Evolutionary conservation across 2,888 invertebrate species (phyloP).

Genomic region (Gonocerus acuteangulatus): DNA sequence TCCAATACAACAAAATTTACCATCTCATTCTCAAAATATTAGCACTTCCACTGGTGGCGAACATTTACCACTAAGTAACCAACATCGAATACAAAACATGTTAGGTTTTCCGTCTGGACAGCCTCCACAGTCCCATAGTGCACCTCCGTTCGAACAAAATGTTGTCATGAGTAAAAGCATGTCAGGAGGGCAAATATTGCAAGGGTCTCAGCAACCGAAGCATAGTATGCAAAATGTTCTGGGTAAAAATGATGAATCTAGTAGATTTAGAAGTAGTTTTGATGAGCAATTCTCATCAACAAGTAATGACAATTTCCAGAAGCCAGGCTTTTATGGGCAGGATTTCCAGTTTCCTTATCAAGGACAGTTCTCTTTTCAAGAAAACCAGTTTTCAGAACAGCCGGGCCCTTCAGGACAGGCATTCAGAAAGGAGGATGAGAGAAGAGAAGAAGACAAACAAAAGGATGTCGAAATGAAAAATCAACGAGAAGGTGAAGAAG

Average conservation of each 20-base stretch:
- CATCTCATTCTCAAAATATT: not conserved
- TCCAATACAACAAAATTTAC: not conserved
- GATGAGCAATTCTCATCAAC: not conserved
- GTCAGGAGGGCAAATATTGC: constrained; percentile 14
- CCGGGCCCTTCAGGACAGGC: constrained; percentile 12
- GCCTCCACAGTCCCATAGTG: not conserved
- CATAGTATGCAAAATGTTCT: not conserved
- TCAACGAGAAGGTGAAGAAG: constrained; percentile 49
- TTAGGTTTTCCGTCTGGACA: not conserved
- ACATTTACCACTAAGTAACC: not conserved
- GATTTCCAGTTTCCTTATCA: constrained; percentile 10
- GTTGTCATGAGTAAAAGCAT: constrained; percentile 14
- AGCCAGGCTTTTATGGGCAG: constrained; percentile 12
- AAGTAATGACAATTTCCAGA: not conserved
- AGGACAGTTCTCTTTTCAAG: constrained; percentile 1
- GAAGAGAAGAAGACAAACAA: constrained; percentile 36
- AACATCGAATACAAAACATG: constrained; percentile 10
- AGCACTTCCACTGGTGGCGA: constrained; percentile 2
- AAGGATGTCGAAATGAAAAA: constrained; percentile 47
- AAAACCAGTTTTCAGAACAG: constrained; percentile 11
- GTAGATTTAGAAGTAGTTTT: not conserved
- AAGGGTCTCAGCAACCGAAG: constrained; percentile 4
- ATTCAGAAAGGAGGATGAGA: constrained; percentile 12
- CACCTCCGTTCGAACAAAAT: not conserved
- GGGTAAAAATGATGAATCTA: not conserved